phyloP scores from a whole-genome alignment of 2,113 vertebrate genomes.

The Podiceps cristatus region DNA sequence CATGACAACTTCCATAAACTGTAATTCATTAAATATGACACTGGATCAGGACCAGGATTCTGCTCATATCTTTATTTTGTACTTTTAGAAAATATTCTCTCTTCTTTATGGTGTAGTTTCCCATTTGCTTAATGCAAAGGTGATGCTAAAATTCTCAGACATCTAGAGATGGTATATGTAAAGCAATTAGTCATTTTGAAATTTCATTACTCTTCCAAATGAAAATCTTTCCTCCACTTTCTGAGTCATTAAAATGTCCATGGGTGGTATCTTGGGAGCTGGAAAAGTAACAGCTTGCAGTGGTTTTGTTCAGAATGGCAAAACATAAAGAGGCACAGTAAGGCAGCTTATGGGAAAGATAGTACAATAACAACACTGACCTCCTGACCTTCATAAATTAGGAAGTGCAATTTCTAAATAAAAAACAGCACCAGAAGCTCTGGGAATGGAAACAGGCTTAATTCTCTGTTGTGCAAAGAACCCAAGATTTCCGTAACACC shows the following conservation, averaged over 20 bases:
- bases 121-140: background rate
- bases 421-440: constrained; percentile 32
- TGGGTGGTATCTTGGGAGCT: background rate
- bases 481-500: background rate
- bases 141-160: background rate
- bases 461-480: background rate
- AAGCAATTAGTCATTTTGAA: background rate
- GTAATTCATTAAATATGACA: background rate
- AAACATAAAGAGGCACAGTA: background rate
- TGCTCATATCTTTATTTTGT: background rate
- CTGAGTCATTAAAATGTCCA: background rate
- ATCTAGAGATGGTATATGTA: background rate
- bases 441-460: constrained; percentile 53
- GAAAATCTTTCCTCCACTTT: background rate
- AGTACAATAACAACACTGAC: constrained; percentile 27
- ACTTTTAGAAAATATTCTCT: background rate
- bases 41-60: background rate
- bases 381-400: constrained; percentile 33
- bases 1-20: background rate
- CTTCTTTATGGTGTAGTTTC: background rate
- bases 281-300: background rate
- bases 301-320: background rate
- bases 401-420: constrained; percentile 46
- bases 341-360: constrained; percentile 53
- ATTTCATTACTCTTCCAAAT: background rate